Conservation (phyloP, 2,113 vertebrate species). For the Lagopus leucura region DNA sequence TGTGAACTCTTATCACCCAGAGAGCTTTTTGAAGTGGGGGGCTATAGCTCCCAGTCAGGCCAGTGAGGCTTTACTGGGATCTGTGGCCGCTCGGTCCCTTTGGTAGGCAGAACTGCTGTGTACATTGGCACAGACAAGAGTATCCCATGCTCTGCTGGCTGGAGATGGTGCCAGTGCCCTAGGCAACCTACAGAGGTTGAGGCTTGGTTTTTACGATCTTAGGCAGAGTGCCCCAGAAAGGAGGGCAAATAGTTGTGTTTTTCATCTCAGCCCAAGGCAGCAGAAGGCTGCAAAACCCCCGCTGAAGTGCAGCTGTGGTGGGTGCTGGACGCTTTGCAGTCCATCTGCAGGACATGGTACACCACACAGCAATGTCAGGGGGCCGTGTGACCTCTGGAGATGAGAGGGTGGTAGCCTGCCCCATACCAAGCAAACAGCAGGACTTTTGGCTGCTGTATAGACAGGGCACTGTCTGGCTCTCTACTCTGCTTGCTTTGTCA, state of each 20-base stretch:
- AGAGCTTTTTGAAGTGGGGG: background rate
- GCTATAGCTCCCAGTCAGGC: background rate
- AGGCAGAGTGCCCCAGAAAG: background rate
- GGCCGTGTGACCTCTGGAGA: background rate
- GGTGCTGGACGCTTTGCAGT: background rate
- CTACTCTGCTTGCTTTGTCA: background rate
- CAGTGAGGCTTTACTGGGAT: background rate
- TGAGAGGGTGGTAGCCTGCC: background rate
- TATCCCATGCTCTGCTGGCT: background rate
- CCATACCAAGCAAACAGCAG: background rate
- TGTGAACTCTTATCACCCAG: background rate
- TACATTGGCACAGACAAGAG: background rate
- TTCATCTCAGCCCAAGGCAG: background rate
- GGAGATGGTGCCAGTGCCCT: background rate
- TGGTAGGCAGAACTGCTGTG: background rate
- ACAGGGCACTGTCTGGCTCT: background rate
- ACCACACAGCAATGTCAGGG: background rate
- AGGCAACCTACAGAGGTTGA: background rate
- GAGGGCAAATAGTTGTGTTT: background rate
- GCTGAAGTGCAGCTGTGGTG: conserved; percentile 41
- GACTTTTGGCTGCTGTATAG: background rate
- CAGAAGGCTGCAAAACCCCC: background rate
- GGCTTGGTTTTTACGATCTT: background rate
- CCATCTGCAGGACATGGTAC: background rate
- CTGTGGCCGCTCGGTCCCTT: background rate